Evolutionary conservation across 2,888 invertebrate genomes (phyloP), one percentile per base, ranked within the genome.

Genomic region (Orgyia antiqua): DNA sequence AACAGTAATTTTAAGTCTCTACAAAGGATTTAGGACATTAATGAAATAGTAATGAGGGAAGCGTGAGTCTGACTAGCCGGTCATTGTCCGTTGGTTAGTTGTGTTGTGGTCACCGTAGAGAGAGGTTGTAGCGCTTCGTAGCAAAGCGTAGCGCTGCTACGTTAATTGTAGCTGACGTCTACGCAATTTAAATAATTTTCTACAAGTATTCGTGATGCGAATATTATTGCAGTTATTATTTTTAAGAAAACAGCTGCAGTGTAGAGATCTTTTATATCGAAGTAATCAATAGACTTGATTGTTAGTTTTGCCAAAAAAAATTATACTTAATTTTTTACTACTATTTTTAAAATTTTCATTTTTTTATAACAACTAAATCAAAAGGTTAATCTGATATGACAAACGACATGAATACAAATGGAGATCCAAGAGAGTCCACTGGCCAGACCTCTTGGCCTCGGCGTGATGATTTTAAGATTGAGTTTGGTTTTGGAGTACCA

Each of bases 391-490:
- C 26, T 13, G 53, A 30, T 27, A 83, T 83, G 83, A 73, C 78
- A 21, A 79, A 79, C 39, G 79, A 77, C 25, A 56, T 63, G 37
- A 60, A 59, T 13, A 39, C 58, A 8, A 61, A 57, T 0, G 42
- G 59, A 0, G 68, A 64, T 30, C 41, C 58, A 9, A 44, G 49
- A 5, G 58, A 59, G 44, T 27, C 52, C 10, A 42, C 53, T 1
- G 31, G 59, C 7, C 45, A 56, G 11, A 65, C 70, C 1, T 68
- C 77, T 11, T 75, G 78, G 79, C 53, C 65, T 10, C 45, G 70
- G 10, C 61, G 74, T 6, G 88, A 88, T 21, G 87, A 89, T 29
- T 83, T 89, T 39, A 89, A 89, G 61, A 74, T 89, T 18, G 88
- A 89, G 63, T 69, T 87, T 10, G 84, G 84, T 1, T 82, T 86